Base-by-base conservation (phyloP, 1,140 invertebrate species). In the Galendromus occidentalis region DNA sequence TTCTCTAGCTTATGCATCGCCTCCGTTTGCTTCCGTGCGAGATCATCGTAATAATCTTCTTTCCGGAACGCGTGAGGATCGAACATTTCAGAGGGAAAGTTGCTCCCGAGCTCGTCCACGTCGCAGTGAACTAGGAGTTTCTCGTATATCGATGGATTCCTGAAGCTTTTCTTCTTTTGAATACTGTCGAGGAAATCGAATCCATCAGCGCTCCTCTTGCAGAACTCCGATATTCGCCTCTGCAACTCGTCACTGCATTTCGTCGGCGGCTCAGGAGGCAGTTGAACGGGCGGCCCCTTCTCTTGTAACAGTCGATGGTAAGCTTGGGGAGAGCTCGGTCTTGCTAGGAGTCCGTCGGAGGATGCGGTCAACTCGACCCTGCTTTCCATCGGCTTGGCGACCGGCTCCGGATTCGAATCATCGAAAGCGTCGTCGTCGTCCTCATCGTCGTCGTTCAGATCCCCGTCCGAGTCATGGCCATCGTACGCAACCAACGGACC, bases 71-170 rank as follows among this genome's bases (percentile, higher is more conserved):
- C 51, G 33, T 59, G 51, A 17, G 67, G 67, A 68, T 68, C 30
- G 42, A 68, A 68, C 12, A 66, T 67, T 29, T 67, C 66, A 7
- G 69, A 55, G 20, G 66, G 64, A 47, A 68, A 69, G 41, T 69
- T 69, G 22, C 66, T 70, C 6, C 69, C 69, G 25, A 59, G 33
- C 22, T 69, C 69, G 42, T 69, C 69, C 12, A 69, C 69, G 17
- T 55, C 66, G 42, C 69, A 47, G 25, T 69, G 42, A 18, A 67
- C 29, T n/a, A 69, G 39, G 29, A 69, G 39, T 41, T 69, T 69
- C 59, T 69, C 68, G 65, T 69, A 69, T 25, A 69, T 69, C 25
- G 69, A 70, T 2, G 68, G 68, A 67, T 69, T 69, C 12, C 68
- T 18, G 39, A 69, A 69, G 6, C 41, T 68, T 41, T 69, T 69